Conservation (phyloP, 2,888 invertebrate genomes). For the Calliopum simillimum region DNA sequence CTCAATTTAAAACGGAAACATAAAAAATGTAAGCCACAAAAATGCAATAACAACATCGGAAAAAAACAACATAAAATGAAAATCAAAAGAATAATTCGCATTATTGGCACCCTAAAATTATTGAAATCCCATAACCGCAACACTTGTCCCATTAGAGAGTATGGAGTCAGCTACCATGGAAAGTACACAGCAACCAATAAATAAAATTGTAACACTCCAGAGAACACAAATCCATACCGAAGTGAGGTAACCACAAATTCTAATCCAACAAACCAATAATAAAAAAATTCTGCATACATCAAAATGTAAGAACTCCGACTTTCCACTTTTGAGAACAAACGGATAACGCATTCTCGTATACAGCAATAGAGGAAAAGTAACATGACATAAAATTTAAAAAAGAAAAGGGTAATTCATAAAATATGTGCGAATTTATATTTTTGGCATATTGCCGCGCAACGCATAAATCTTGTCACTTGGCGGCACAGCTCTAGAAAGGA, state of each 20-base stretch:
- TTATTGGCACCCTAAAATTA: constrained; percentile 51
- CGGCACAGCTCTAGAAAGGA: neutral
- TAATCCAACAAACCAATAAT: constrained; percentile 35
- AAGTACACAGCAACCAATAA: constrained; percentile 46
- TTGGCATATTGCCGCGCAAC: constrained; percentile 50
- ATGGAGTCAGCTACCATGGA: constrained; percentile 25
- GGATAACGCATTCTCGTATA: constrained; percentile 37
- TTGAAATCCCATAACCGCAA: constrained; percentile 53
- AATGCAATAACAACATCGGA: constrained; percentile 25
- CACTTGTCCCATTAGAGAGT: constrained; percentile 43
- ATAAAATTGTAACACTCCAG: constrained; percentile 52
- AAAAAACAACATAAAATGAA: constrained; percentile 39
- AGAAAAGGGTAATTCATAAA: constrained; percentile 50
- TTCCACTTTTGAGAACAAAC: neutral
- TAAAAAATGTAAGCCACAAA: constrained; percentile 32
- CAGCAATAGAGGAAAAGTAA: constrained; percentile 30
- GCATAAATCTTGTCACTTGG: constrained; percentile 42
- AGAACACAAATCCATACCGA: constrained; percentile 44
- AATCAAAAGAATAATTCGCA: constrained; percentile 50
- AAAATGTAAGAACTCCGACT: constrained; percentile 36
- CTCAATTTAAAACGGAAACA: constrained; percentile 31
- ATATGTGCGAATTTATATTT: constrained; percentile 47
- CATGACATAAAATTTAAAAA: constrained; percentile 24
- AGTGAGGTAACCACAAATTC: constrained; percentile 32
- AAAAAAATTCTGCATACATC: neutral